phyloP scores from a whole-genome alignment of 2,797 vertebrate species.

The Xyrichtys novacula region DNA sequence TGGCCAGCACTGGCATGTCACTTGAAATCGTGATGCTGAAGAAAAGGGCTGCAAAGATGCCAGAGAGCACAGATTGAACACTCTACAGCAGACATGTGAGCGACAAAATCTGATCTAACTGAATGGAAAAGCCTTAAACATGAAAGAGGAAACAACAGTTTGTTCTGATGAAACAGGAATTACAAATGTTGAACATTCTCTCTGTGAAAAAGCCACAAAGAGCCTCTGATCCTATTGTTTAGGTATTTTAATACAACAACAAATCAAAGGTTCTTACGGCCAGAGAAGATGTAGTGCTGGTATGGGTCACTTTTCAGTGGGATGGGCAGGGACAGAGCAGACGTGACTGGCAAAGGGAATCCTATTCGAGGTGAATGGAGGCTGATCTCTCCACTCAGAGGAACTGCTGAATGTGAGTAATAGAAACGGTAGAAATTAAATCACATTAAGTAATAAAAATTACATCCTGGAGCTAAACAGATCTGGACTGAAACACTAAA shows the following conservation, averaged over 20 bases:
- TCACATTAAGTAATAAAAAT: too few species aligned
- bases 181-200: background rate
- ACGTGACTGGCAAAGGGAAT: constrained; percentile 79
- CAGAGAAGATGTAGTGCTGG: constrained; percentile 89
- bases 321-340: constrained; percentile 86
- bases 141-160: background rate
- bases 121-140: too few species aligned
- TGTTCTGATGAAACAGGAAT: too few species aligned
- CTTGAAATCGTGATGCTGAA: constrained; percentile 69
- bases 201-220: background rate
- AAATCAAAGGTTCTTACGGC: constrained; percentile 81
- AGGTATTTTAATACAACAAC: background rate
- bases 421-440: background rate
- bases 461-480: too few species aligned
- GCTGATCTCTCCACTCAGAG: constrained; percentile 84
- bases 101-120: too few species aligned
- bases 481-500: too few species aligned
- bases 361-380: constrained; percentile 70
- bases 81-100: background rate
- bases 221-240: background rate
- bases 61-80: background rate
- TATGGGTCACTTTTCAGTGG: constrained; percentile 80
- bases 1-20: constrained; percentile 62
- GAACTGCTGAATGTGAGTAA: constrained; percentile 23
- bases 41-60: constrained; percentile 68